These are phyloP conservation scores for Oryzias sinensis DNA, from an alignment of 2,797 vertebrate genomes.

Conservation along the genomic window DNA sequence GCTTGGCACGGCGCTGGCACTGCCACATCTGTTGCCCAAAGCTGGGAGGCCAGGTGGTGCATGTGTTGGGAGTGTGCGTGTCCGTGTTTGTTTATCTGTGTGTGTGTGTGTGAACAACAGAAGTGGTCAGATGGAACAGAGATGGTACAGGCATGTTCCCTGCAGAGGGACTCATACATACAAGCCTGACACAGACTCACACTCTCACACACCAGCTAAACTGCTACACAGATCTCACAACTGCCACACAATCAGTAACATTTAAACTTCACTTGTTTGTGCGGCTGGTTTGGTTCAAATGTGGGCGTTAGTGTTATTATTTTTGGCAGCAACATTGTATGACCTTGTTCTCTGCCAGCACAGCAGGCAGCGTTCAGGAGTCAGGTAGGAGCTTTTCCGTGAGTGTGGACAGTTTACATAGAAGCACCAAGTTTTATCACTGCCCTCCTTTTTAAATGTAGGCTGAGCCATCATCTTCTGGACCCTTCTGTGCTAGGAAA, in stretches of 20 bases:
- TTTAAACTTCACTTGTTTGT: slow-evolving; percentile 55
- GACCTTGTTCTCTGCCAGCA: slow-evolving; percentile 77
- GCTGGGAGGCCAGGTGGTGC: slow-evolving; percentile 82
- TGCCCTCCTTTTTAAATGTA: slow-evolving; percentile 80
- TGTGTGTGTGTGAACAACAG: slow-evolving; percentile 59
- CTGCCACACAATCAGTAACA: slow-evolving; percentile 66
- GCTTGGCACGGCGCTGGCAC: slow-evolving; percentile 78
- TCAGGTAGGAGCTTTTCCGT: slow-evolving; percentile 60
- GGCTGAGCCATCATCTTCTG: slow-evolving; percentile 49
- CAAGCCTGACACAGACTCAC: slow-evolving; percentile 54
- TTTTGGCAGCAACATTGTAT: slow-evolving; percentile 59
- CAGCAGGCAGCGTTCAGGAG: slow-evolving; percentile 71
- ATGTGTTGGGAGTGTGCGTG: slow-evolving; percentile 43
- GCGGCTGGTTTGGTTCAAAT: background rate
- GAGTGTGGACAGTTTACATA: slow-evolving; percentile 41
- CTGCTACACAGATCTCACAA: slow-evolving; percentile 62
- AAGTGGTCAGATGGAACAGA: slow-evolving; percentile 75
- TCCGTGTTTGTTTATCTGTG: slow-evolving; percentile 31
- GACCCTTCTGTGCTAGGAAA: slow-evolving; percentile 33
- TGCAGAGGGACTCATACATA: slow-evolving; percentile 73
- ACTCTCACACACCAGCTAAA: slow-evolving; percentile 37
- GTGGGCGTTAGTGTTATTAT: slow-evolving; percentile 20
- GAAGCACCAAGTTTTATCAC: slow-evolving; percentile 60
- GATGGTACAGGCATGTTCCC: slow-evolving; percentile 73
- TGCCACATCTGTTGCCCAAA: slow-evolving; percentile 86